A percentile compares a stretch with the other conserved stretches of the same genome.
phyloP scores from a whole-genome alignment of 1,140 invertebrate genomes.

The Papilio dardanus region DNA sequence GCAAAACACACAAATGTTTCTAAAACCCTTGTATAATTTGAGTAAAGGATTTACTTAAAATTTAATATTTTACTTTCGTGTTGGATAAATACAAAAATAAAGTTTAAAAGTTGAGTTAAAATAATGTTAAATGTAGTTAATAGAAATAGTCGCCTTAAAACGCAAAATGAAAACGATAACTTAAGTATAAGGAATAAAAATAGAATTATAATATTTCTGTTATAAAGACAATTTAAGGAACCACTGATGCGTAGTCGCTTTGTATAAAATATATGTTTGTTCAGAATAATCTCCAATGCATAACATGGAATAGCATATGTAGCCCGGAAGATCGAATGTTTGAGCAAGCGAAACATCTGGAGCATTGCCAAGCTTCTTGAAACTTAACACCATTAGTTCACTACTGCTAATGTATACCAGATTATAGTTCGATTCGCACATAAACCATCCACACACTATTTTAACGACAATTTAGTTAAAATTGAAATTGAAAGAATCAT shows the following conservation, averaged over 20 bases:
- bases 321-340: slow-evolving; percentile 28
- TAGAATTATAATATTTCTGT: too few relatives aligned
- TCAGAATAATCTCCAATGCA: slow-evolving; percentile 8
- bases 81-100: background rate
- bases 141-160: too few relatives aligned
- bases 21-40: background rate
- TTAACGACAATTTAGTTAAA: background rate
- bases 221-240: too few relatives aligned
- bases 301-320: background rate
- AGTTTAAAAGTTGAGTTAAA: background rate
- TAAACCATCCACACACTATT: background rate
- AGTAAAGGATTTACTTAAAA: background rate
- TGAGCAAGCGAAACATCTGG: slow-evolving; percentile 25
- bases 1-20: background rate
- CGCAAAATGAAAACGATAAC: too few relatives aligned
- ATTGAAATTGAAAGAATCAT: background rate
- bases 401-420: slow-evolving; percentile 10
- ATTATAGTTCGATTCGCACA: background rate
- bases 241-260: background rate
- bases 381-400: slow-evolving; percentile 22
- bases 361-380: slow-evolving; percentile 28
- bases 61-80: background rate
- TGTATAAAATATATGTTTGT: background rate
- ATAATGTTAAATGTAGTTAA: too few relatives aligned
- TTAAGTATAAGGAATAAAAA: too few relatives aligned